These are phyloP conservation scores for Tupiocoris notatus DNA, from an alignment of 2,888 invertebrate genomes.

Conservation along the genomic window DNA sequence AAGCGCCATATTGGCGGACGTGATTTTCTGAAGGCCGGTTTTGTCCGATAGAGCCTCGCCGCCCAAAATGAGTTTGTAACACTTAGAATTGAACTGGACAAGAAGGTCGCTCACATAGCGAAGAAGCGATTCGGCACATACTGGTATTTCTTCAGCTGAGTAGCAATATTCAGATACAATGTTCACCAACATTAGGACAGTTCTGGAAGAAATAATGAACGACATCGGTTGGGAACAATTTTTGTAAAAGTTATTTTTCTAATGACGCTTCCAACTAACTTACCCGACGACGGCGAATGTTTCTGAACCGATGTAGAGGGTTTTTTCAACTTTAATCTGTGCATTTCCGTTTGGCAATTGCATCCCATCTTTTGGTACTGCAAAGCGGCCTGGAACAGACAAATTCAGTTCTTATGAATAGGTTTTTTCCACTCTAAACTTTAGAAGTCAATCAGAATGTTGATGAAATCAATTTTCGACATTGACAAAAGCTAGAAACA, in stretches of 20 bases:
- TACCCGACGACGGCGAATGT: slow-evolving; percentile 71
- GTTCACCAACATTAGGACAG: slow-evolving; percentile 82
- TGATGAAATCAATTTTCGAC: too few relatives aligned
- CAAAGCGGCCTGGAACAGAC: slow-evolving; percentile 49
- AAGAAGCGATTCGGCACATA: slow-evolving; percentile 70
- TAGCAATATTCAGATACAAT: slow-evolving; percentile 91
- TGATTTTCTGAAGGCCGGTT: slow-evolving; percentile 90
- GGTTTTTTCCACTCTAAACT: too few relatives aligned
- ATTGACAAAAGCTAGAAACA: too few relatives aligned
- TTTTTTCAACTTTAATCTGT: slow-evolving; percentile 47
- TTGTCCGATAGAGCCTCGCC: slow-evolving; percentile 89
- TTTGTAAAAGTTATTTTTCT: too few relatives aligned
- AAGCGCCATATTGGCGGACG: slow-evolving; percentile 87
- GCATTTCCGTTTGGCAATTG: slow-evolving; percentile 43
- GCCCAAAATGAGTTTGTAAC: slow-evolving; percentile 91
- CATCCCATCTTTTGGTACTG: slow-evolving; percentile 47
- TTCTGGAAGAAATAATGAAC: slow-evolving; percentile 58
- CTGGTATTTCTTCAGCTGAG: slow-evolving; percentile 50
- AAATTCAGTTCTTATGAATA: background rate
- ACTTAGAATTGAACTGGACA: slow-evolving; percentile 81
- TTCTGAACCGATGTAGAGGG: slow-evolving; percentile 65
- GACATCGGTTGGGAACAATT: too few relatives aligned
- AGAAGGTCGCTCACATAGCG: slow-evolving; percentile 84
- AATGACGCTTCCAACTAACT: too few relatives aligned
- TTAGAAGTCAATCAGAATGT: too few relatives aligned